These are phyloP conservation scores for Trachymyrmex septentrionalis DNA, from an alignment of 1,140 invertebrate species.

Conservation along the genomic window DNA sequence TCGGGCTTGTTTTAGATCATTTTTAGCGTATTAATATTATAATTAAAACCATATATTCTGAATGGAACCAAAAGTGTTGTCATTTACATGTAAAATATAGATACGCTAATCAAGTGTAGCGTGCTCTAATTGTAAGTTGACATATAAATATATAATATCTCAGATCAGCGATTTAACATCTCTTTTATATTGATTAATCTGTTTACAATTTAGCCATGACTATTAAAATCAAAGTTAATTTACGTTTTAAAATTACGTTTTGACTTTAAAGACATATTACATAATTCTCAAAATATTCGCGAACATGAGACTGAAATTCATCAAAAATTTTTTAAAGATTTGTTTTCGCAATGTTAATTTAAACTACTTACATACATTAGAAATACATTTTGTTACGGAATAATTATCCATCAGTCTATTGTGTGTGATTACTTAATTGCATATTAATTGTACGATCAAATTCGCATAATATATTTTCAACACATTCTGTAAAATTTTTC, in stretches of 20 bases:
- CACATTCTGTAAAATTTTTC: neutral
- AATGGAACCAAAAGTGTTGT: too few species aligned
- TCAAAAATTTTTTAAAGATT: constrained; percentile 8
- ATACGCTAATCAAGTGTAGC: too few species aligned
- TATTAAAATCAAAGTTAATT: neutral
- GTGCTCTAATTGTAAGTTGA: too few species aligned
- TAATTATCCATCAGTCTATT: constrained; percentile 22
- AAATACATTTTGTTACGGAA: constrained; percentile 46
- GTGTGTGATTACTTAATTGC: constrained; percentile 52
- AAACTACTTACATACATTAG: constrained; percentile 57
- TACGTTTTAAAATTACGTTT: neutral
- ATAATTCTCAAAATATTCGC: constrained; percentile 55
- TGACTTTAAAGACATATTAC: constrained; percentile 9
- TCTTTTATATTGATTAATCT: neutral
- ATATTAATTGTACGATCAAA: neutral
- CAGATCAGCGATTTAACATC: neutral
- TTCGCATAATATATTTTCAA: neutral
- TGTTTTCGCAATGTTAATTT: constrained; percentile 50
- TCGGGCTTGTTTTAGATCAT: too few species aligned
- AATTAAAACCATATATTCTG: too few species aligned
- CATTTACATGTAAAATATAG: too few species aligned
- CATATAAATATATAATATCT: neutral
- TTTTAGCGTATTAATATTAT: too few species aligned
- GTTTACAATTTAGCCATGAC: neutral
- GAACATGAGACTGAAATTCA: neutral